Evolutionary conservation across 2,113 vertebrate species (phyloP), one percentile per base, ranked within the genome.

Genomic region (Odontesthes bonariensis): DNA sequence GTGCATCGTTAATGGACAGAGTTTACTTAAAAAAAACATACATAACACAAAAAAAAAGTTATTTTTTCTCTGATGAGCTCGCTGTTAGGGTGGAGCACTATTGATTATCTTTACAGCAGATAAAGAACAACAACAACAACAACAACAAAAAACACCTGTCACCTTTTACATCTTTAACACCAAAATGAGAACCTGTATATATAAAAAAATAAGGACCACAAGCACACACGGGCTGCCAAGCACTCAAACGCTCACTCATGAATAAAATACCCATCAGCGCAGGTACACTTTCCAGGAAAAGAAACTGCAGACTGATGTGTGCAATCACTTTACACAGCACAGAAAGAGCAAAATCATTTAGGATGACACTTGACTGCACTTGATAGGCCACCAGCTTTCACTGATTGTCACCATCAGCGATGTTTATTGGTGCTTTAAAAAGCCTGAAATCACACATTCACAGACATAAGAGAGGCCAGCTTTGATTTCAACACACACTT

Each of bases 361-460:
- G 72, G 81, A 89, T 89, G 82, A 77, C 70, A 86, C 88, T 92
- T 87, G 80, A 87, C 86, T 66, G 63, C 79, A 77, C 85, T 90
- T 86, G 73, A 86, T 74, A 84, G 55, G 58, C 72, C 68, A 81
- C 55, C 69, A 60, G 70, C 70, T 84, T 76, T 69, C 66, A 56
- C 86, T 91, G 92, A 93, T 92, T 91, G 87, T 89, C 77, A 79
- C 81, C 67, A 66, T 91, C 81, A 80, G 63, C 57, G 38, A 88
- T 90, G 80, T 88, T 88, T 90, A 90, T 82, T 68, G 86, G 78
- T 69, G 87, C 87, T 89, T 82, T 79, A 91, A 92, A 92, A 87
- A 91, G 85, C 83, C 55, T 31, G 55, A 82, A 86, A 87, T 84
- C 62, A 82, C 44, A 73, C 53, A 67, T 68, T 71, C 57, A 68